Conservation (phyloP, 2,888 invertebrate species). For the Trissolcus brochymenae region DNA sequence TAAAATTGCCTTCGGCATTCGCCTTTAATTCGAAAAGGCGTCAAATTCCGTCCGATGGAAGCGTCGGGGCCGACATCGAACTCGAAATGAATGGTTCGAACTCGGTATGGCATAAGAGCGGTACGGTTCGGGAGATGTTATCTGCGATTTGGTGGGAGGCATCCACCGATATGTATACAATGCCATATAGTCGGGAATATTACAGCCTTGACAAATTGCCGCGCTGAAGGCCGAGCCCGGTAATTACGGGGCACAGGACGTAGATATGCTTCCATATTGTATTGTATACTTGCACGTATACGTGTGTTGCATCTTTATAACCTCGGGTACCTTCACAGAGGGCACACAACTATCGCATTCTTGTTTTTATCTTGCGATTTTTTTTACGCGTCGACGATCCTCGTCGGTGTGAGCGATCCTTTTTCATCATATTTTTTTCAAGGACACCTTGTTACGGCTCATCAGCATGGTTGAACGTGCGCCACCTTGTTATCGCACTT, state of each 20-base stretch:
- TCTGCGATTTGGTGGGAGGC: slow-evolving; percentile 70
- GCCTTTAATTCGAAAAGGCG: slow-evolving; percentile 66
- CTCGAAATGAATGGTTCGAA: slow-evolving; percentile 67
- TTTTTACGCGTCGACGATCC: slow-evolving; percentile 3
- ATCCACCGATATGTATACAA: slow-evolving; percentile 72
- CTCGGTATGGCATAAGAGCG: slow-evolving; percentile 55
- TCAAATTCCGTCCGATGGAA: slow-evolving; percentile 65
- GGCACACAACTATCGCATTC: slow-evolving; percentile 32
- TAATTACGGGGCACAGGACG: slow-evolving; percentile 72
- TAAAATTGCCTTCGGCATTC: slow-evolving; percentile 61
- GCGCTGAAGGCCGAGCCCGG: slow-evolving; percentile 74
- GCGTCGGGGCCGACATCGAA: slow-evolving; percentile 57
- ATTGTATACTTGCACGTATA: slow-evolving; percentile 33
- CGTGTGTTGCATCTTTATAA: slow-evolving; percentile 51
- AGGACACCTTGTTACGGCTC: slow-evolving; percentile 20
- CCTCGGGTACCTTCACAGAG: slow-evolving; percentile 41
- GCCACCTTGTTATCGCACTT: no score
- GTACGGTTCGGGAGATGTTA: slow-evolving; percentile 60
- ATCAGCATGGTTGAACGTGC: no score
- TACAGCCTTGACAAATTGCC: slow-evolving; percentile 76
- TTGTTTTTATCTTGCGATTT: slow-evolving; percentile 3
- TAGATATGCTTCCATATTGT: slow-evolving; percentile 59
- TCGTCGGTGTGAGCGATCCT: slow-evolving; percentile 3
- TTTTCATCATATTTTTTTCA: not conserved
- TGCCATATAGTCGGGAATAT: slow-evolving; percentile 70